Percentiles rank a stretch among this genome's conserved stretches.
These are phyloP conservation scores for Cyclura pinguis DNA, from an alignment of 2,797 vertebrate species.

Conservation along the genomic window DNA sequence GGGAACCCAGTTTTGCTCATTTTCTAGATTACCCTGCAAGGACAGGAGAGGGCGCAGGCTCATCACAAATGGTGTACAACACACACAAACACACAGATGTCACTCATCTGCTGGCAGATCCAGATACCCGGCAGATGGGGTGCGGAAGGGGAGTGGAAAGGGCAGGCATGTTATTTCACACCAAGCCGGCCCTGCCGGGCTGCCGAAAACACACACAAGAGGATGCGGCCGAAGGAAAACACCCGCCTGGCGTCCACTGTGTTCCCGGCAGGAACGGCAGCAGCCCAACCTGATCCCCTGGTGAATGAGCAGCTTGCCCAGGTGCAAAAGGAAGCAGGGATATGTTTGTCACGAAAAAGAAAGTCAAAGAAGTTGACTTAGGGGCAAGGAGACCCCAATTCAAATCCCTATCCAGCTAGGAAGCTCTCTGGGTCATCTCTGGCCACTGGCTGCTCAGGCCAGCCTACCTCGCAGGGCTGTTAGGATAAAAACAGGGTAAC, in stretches of 20 bases:
- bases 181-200: neutral
- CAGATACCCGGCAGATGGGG: neutral
- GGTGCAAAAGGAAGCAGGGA: neutral
- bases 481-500: neutral
- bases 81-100: neutral
- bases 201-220: neutral
- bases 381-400: no score
- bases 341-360: no score
- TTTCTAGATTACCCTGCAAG: neutral
- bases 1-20: no score
- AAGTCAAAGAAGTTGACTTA: no score
- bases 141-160: no score
- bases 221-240: neutral
- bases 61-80: neutral
- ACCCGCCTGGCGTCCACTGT: neutral
- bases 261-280: neutral
- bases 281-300: neutral
- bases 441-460: neutral
- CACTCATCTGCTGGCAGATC: neutral
- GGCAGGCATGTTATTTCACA: neutral
- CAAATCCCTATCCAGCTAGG: no score
- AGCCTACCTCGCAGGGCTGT: neutral
- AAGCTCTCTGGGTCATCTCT: neutral
- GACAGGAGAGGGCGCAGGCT: neutral
- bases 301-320: neutral